phyloP scores from a whole-genome alignment of 2,888 invertebrate genomes.

The Entomobrya proxima region DNA sequence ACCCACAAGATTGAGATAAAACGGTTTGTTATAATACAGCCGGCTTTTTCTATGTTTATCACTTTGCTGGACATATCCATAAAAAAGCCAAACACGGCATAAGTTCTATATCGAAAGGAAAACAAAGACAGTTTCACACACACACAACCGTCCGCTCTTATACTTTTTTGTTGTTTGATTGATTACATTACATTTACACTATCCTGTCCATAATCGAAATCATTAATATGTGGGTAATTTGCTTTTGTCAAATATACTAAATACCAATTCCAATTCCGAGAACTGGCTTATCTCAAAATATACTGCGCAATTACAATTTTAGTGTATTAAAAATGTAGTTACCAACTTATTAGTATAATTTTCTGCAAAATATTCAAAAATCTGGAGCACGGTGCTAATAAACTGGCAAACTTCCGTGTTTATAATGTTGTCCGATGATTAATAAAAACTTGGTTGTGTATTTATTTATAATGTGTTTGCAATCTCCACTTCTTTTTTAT shows the following conservation, averaged over 20 bases:
- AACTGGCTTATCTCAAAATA: background rate
- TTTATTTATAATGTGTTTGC: background rate
- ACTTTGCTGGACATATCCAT: background rate
- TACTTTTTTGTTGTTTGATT: slow-evolving; percentile 17
- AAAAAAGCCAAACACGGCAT: background rate
- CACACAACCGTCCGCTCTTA: background rate
- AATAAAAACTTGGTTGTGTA: too few relatives aligned
- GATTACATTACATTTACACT: background rate
- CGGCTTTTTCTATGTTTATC: background rate
- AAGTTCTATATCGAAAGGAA: background rate
- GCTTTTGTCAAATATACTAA: background rate
- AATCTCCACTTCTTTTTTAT: slow-evolving; percentile 38
- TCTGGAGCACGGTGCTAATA: background rate
- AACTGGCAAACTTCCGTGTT: background rate
- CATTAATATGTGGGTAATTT: background rate
- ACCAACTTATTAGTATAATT: too few relatives aligned
- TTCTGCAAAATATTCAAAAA: too few relatives aligned
- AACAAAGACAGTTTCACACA: background rate
- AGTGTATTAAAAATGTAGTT: too few relatives aligned
- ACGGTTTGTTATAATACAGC: background rate
- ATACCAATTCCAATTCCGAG: too few relatives aligned
- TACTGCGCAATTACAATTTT: too few relatives aligned
- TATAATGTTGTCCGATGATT: background rate
- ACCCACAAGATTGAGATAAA: background rate
- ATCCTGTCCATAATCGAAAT: background rate